Percentiles rank a stretch among this genome's conserved stretches.
phyloP scores from a whole-genome alignment of 2,113 vertebrate genomes.

The Pseudopipra pipra region DNA sequence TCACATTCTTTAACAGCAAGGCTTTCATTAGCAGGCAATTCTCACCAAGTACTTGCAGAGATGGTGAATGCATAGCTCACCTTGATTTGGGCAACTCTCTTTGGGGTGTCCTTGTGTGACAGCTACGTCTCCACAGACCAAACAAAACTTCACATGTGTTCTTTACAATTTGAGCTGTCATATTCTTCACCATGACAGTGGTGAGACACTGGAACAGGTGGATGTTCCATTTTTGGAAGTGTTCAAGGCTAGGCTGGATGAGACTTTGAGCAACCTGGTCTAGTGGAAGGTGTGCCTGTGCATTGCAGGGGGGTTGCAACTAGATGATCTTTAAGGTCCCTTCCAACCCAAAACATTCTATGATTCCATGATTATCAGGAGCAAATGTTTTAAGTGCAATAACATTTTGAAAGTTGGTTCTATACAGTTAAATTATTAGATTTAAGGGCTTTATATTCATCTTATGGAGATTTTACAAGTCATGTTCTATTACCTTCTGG shows the following conservation, averaged over 20 bases:
- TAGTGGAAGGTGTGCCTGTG: background rate
- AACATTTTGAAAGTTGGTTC: background rate
- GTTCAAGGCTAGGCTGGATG: background rate
- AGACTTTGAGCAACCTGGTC: background rate
- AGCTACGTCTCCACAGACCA: background rate
- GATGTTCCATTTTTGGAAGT: background rate
- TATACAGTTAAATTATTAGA: background rate
- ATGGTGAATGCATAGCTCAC: background rate
- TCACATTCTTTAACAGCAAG: background rate
- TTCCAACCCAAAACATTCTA: background rate
- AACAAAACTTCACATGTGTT: background rate
- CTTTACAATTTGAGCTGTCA: background rate
- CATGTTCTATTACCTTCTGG: background rate
- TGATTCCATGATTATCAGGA: background rate
- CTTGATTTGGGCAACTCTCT: background rate
- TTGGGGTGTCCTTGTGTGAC: background rate
- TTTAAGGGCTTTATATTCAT: background rate
- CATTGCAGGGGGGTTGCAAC: background rate
- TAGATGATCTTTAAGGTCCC: background rate
- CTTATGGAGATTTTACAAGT: background rate
- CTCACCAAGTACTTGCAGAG: background rate
- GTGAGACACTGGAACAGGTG: background rate
- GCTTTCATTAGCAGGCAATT: background rate
- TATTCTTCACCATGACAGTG: background rate
- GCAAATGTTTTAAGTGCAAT: background rate